These are phyloP conservation scores for Sapayoa aenigma DNA, from an alignment of 2,113 vertebrate genomes.

Conservation along the genomic window DNA sequence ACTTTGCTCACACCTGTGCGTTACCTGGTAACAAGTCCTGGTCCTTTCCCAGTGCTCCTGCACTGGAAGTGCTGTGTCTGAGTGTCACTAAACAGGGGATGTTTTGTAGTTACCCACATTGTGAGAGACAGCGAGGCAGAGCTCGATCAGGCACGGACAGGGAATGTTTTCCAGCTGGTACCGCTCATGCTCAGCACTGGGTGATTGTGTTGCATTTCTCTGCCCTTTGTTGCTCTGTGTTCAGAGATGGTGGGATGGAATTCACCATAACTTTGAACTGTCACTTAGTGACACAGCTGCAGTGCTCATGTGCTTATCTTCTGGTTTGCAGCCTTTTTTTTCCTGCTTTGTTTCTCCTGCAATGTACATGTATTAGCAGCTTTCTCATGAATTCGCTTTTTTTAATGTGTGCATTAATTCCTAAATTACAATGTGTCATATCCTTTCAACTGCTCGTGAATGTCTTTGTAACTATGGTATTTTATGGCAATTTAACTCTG, in stretches of 20 bases:
- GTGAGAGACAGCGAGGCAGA: background rate
- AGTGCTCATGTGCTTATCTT: slow-evolving; percentile 15
- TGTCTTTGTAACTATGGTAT: slow-evolving; percentile 52
- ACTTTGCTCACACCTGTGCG: background rate
- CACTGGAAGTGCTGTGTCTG: background rate
- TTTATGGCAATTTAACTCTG: slow-evolving; percentile 62
- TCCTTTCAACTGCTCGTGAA: slow-evolving; percentile 54
- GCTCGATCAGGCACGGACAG: background rate
- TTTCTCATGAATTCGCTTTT: slow-evolving; percentile 27
- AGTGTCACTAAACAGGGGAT: background rate
- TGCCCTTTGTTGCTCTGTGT: slow-evolving; percentile 30
- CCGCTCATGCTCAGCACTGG: background rate
- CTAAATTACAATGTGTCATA: slow-evolving; percentile 56
- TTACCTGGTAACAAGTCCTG: background rate
- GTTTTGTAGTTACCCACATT: background rate
- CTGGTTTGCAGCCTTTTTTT: background rate
- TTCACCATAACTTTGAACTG: slow-evolving; percentile 4
- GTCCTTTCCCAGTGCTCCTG: background rate
- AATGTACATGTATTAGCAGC: background rate
- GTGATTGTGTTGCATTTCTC: background rate
- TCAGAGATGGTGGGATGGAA: slow-evolving; percentile 19
- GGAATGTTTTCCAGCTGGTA: background rate
- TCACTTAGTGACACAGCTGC: slow-evolving; percentile 13
- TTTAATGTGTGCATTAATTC: slow-evolving; percentile 36
- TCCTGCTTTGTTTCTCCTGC: slow-evolving; percentile 19